phyloP scores from a whole-genome alignment of 2,888 invertebrate species.

The Pristionchus arcanus region DNA sequence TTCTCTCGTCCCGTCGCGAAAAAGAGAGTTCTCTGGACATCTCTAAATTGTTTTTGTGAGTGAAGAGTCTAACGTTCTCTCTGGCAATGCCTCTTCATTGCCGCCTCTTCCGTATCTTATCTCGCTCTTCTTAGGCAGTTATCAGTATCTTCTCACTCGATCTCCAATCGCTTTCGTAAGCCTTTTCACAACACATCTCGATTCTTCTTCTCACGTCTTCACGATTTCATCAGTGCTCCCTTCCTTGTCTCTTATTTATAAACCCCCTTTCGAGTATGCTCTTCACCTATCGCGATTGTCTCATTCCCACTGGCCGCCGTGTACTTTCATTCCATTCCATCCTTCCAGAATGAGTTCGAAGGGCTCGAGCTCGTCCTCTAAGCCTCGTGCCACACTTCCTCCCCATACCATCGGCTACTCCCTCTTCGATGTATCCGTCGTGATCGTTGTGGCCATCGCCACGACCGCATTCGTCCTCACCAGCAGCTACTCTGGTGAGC shows the following conservation, averaged over 20 bases:
- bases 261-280: background rate
- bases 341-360: slow-evolving; percentile 17
- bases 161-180: slow-evolving; percentile 35
- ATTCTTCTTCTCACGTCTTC: background rate
- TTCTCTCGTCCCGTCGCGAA: background rate
- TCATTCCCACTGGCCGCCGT: background rate
- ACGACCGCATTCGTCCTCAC: slow-evolving; percentile 36
- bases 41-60: slow-evolving; percentile 3
- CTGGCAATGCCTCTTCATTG: background rate
- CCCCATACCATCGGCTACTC: slow-evolving; percentile 33
- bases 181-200: slow-evolving; percentile 44
- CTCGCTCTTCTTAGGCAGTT: background rate
- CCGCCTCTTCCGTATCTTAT: background rate
- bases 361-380: background rate
- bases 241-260: slow-evolving; percentile 20
- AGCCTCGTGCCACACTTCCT: background rate
- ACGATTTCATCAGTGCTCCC: slow-evolving; percentile 26
- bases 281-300: slow-evolving; percentile 12
- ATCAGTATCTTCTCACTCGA: slow-evolving; percentile 21
- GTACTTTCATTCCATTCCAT: background rate
- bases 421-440: slow-evolving; percentile 40
- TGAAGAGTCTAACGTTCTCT: background rate
- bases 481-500: slow-evolving; percentile 18
- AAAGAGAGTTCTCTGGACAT: slow-evolving; percentile 1
- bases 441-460: background rate